Percentiles rank a stretch among this genome's conserved stretches.
phyloP scores from a whole-genome alignment of 2,797 vertebrate genomes.

The Molothrus aeneus region DNA sequence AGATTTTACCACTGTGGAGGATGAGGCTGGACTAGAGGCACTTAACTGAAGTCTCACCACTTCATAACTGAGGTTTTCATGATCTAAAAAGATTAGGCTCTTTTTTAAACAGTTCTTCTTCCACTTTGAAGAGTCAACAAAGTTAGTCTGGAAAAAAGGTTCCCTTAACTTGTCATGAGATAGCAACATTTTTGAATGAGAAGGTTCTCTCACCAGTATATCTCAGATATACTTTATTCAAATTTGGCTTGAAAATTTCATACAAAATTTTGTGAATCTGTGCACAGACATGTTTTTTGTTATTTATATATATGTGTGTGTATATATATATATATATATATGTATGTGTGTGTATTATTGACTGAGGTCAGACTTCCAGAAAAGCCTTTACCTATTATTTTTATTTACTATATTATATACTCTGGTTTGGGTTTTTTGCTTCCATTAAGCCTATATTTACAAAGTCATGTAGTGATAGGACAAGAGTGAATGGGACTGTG shows the following conservation, averaged over 20 bases:
- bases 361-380: not conserved
- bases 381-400: not conserved
- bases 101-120: not conserved
- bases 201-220: not conserved
- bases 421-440: not conserved
- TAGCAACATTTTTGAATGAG: not conserved
- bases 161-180: not conserved
- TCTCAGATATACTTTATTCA: not conserved
- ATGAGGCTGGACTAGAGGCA: not conserved
- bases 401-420: not conserved
- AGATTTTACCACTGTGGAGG: not conserved
- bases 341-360: not conserved
- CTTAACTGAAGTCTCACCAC: not conserved
- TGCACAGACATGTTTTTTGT: not conserved
- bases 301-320: not conserved
- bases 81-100: not conserved
- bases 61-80: not conserved
- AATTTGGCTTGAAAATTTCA: not conserved
- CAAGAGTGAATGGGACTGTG: not conserved
- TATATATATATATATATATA: too few relatives aligned
- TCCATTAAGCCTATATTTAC: not conserved
- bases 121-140: not conserved
- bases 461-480: not conserved
- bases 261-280: not conserved
- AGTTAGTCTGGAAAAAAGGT: not conserved